Evolutionary conservation across 2,888 invertebrate species (phyloP).

Genomic region (Cosmia trapezina): DNA sequence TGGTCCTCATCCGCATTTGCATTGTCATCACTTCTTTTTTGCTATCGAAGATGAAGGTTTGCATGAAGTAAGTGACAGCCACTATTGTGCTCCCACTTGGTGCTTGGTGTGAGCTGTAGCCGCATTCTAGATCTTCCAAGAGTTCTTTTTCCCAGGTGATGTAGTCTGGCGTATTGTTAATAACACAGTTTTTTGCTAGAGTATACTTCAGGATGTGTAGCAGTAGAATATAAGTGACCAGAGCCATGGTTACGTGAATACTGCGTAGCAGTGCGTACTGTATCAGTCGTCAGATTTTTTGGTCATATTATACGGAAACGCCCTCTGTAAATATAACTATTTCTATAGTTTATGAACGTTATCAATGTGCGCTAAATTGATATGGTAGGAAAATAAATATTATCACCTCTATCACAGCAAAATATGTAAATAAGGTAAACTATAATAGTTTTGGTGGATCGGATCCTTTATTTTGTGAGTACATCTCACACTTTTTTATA

Average conservation of each 20-base stretch:
- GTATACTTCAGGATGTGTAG: slow-evolving; percentile 3
- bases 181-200: slow-evolving; percentile 19
- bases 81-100: slow-evolving; percentile 33
- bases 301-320: slow-evolving; percentile 18
- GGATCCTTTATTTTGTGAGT: background rate
- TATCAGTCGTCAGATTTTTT: background rate
- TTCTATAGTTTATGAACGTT: background rate
- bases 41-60: slow-evolving; percentile 65
- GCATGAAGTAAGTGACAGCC: slow-evolving; percentile 59
- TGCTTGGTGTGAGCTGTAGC: background rate
- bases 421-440: background rate
- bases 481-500: background rate
- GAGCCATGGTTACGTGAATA: slow-evolving; percentile 31
- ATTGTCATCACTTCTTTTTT: slow-evolving; percentile 65
- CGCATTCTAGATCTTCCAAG: no score
- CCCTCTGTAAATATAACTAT: slow-evolving; percentile 14
- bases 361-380: background rate
- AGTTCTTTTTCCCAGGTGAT: slow-evolving; percentile 62
- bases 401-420: background rate
- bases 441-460: background rate
- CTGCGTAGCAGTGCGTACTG: slow-evolving; percentile 10
- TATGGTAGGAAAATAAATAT: background rate
- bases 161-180: slow-evolving; percentile 31
- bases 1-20: slow-evolving; percentile 44
- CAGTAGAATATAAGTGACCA: slow-evolving; percentile 39